phyloP scores from a whole-genome alignment of 35 echinoderm and acorn worm genomes.

The Apostichopus japonicus region DNA sequence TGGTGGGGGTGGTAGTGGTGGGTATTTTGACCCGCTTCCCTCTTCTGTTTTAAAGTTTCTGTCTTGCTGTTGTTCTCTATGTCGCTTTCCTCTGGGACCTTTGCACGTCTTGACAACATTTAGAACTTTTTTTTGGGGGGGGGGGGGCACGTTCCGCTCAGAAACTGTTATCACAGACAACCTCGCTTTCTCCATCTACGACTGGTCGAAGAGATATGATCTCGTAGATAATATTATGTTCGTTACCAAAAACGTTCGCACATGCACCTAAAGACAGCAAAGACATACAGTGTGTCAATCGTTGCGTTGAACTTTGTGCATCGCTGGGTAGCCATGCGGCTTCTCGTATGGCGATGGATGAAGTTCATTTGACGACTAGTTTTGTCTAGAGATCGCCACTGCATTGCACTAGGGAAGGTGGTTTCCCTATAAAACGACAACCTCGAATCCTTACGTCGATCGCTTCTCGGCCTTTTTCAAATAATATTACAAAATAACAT shows the following conservation, averaged over 20 bases:
- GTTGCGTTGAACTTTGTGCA: background rate
- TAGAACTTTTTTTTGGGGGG: too few relatives aligned
- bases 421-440: background rate
- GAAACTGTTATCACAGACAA: background rate
- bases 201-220: background rate
- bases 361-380: background rate
- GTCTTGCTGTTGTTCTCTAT: background rate
- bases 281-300: conserved; percentile 18
- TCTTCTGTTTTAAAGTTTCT: background rate
- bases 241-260: conserved; percentile 24
- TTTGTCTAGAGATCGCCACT: background rate
- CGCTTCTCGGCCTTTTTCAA: too few relatives aligned
- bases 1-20: too few relatives aligned
- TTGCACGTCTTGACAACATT: background rate
- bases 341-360: background rate
- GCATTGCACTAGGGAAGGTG: background rate
- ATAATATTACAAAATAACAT: too few relatives aligned
- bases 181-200: background rate
- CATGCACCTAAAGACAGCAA: background rate
- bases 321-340: background rate
- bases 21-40: background rate
- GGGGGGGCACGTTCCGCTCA: background rate
- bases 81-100: too few relatives aligned
- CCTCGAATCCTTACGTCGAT: background rate
- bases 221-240: conserved; percentile 13